Percentiles rank a stretch among this genome's conserved stretches.
Evolutionary conservation across 2,888 invertebrate species (phyloP).

Genomic region (Polietes domitor): DNA sequence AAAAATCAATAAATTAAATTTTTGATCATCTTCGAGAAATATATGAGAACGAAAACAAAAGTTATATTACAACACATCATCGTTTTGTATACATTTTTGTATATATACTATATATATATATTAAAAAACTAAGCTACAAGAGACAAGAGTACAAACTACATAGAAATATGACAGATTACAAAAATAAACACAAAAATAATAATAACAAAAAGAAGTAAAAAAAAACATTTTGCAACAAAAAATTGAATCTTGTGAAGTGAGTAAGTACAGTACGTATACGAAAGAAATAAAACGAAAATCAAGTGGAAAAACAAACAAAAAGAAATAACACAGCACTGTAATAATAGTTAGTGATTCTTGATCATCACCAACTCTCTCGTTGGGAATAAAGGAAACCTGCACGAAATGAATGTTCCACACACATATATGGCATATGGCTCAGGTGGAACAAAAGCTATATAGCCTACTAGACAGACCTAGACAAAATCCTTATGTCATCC

Average conservation of each 20-base stretch:
- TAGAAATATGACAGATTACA: background rate
- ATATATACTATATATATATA: background rate
- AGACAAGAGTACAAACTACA: constrained; percentile 22
- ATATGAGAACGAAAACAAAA: constrained; percentile 24
- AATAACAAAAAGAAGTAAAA: background rate
- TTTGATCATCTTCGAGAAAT: constrained; percentile 14
- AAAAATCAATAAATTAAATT: constrained; percentile 54
- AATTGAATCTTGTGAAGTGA: background rate
- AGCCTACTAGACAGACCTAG: background rate
- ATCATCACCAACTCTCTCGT: constrained; percentile 65
- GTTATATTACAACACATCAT: constrained; percentile 48
- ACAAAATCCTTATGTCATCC: background rate
- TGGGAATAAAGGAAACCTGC: background rate
- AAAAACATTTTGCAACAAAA: constrained; percentile 8
- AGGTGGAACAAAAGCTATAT: background rate
- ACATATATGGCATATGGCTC: background rate
- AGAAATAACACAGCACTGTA: background rate
- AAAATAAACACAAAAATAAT: background rate
- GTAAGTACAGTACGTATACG: background rate
- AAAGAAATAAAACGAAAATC: background rate
- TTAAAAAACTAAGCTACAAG: constrained; percentile 47
- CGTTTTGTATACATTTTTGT: background rate
- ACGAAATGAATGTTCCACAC: background rate
- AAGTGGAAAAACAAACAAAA: background rate
- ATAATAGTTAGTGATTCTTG: constrained; percentile 59